Base-by-base conservation (phyloP, 1,140 invertebrate genomes). In the Eupristina koningsbergeri region DNA sequence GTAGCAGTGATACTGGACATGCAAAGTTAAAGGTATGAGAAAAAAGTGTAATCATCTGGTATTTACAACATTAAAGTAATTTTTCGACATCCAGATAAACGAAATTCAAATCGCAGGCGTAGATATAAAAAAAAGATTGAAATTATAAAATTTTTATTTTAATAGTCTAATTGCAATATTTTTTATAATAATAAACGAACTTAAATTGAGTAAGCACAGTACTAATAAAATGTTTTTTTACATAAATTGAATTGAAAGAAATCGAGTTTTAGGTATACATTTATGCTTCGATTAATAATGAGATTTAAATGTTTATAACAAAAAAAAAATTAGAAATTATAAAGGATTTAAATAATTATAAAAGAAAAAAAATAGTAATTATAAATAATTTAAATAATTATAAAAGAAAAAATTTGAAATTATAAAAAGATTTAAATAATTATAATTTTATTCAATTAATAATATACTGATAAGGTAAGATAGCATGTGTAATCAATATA, bases 91-190 rank as follows among this genome's bases (percentile, higher is more conserved):
- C 79, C 22, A 58, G 45, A 39, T 80, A 80, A 80, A 71, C 41
- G 67, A 71, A 63, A 80, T 80, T 53, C 34, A 73, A 80, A 80
- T 71, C 79, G 22, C 3, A 53, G 0, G 19, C 36, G 41, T 13
- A 31, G 45, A 29, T 41, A 22, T 71, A 67, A 47, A 36, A 22
- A 22, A 13, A 71, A 71, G 64, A 63, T 58, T 58, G 67, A 80
- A 71, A 71, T 80, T 71, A 80, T 71, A 67, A 69, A 47, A 80
- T 50, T 63, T 41, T 31, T 36, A 69, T 53, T 58, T 80, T 80
- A 80, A 39, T 58, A 39, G 19, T 3, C 13, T 50, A 69, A 80
- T 80, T 80, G 58, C 34, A 29, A n/a, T 15, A 6, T 22, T 58
- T 58, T 80, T 69, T 80, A 39, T 0, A 58, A 13, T 75, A 75